phyloP scores from a whole-genome alignment of 2,113 vertebrate species.

The Lepidothrix coronata region DNA sequence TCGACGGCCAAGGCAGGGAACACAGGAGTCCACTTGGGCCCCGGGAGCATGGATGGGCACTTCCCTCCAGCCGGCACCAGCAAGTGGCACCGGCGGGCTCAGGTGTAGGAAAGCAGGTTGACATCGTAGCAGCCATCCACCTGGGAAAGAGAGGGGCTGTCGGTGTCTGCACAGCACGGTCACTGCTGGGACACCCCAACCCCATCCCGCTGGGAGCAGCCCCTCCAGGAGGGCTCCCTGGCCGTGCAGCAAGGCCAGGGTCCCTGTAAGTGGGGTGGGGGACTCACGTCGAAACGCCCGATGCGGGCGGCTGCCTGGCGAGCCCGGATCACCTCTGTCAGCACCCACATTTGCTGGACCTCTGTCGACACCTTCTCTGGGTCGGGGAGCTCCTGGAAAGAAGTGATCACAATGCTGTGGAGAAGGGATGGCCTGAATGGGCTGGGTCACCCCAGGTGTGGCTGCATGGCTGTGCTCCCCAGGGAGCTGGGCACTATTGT shows the following conservation, averaged over 20 bases:
- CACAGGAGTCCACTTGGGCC: background rate
- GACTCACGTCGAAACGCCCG: conserved; percentile 93
- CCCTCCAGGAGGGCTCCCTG: background rate
- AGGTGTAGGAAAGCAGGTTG: conserved; percentile 89
- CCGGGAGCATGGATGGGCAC: background rate
- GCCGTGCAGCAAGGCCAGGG: accelerated
- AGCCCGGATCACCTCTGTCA: conserved; percentile 92
- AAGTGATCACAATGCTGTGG: background rate
- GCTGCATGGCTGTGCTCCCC: background rate
- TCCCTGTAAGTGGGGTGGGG: background rate
- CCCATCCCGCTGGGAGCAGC: background rate
- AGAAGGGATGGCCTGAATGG: accelerated
- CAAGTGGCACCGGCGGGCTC: background rate
- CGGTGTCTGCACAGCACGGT: background rate
- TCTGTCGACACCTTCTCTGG: conserved; percentile 86
- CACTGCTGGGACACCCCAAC: background rate
- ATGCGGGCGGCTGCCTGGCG: conserved; percentile 85
- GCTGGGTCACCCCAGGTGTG: accelerated
- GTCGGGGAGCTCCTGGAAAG: conserved; percentile 86
- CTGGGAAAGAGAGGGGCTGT: conserved; percentile 68
- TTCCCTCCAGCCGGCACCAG: background rate
- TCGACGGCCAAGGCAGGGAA: accelerated
- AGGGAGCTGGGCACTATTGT: background rate
- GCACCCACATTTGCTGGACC: conserved; percentile 97
- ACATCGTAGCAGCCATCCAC: conserved; percentile 95